Percentiles rank a stretch among this genome's conserved stretches.
These are phyloP conservation scores for Cantharis flavilabris DNA, from an alignment of 2,888 invertebrate genomes.

Conservation along the genomic window DNA sequence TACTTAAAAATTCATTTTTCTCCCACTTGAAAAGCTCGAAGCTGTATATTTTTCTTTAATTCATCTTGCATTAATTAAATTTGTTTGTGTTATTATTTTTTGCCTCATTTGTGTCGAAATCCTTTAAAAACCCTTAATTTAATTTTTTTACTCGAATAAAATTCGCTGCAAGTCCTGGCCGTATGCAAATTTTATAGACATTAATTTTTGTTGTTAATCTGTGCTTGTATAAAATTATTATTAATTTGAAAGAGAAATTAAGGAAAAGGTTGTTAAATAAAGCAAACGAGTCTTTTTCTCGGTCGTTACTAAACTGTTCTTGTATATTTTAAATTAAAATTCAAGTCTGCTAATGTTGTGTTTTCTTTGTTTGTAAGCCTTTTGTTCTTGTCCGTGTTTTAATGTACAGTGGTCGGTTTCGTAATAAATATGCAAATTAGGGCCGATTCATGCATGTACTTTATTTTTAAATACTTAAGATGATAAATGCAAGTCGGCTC, in stretches of 20 bases:
- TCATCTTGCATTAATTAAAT: background rate
- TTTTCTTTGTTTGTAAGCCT: constrained; percentile 48
- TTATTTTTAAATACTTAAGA: constrained; percentile 19
- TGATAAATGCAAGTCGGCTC: constrained; percentile 23
- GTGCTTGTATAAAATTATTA: constrained; percentile 1
- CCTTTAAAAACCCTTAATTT: background rate
- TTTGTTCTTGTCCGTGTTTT: constrained; percentile 49
- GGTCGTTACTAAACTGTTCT: constrained; percentile 15
- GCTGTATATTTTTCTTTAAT: background rate
- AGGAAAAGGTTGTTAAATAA: constrained; percentile 3
- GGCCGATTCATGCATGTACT: constrained; percentile 28
- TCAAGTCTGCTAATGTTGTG: constrained; percentile 50
- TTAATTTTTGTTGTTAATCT: background rate
- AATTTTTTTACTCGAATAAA: background rate
- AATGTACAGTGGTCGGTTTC: constrained; percentile 41
- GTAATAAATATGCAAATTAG: constrained; percentile 51
- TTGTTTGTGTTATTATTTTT: background rate
- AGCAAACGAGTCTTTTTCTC: constrained; percentile 4
- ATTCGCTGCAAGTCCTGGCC: background rate
- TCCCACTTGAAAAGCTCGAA: background rate
- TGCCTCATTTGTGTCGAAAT: background rate
- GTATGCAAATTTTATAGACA: constrained; percentile 1
- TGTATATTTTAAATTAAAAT: constrained; percentile 48
- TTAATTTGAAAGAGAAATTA: background rate
- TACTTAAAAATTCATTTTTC: background rate